Evolutionary conservation across 2,888 invertebrate genomes (phyloP).

Genomic region (Ligdia adustata): DNA sequence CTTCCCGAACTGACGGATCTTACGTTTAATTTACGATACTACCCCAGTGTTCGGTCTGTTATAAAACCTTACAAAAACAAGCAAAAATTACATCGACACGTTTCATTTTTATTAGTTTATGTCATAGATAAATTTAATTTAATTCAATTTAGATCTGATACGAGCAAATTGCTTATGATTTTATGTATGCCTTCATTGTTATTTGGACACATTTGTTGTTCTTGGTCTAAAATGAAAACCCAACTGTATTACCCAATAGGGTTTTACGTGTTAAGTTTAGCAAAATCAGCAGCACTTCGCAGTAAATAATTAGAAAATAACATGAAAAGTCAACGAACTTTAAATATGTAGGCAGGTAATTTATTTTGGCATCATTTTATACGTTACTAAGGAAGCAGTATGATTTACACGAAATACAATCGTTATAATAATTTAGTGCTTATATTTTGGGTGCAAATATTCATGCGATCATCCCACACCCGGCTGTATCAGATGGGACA

Average conservation of each 20-base stretch:
- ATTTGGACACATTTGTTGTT: neutral
- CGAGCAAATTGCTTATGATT: neutral
- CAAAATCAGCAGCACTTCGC: slow-evolving; percentile 6
- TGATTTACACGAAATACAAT: slow-evolving; percentile 56
- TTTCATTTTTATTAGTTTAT: slow-evolving; percentile 40
- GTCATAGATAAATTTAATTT: slow-evolving; percentile 17
- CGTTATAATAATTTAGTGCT: slow-evolving; percentile 55
- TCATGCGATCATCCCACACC: slow-evolving; percentile 58
- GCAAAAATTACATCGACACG: slow-evolving; percentile 71
- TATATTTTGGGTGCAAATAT: slow-evolving; percentile 64
- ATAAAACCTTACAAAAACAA: slow-evolving; percentile 79
- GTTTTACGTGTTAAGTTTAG: slow-evolving; percentile 7
- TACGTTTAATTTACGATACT: slow-evolving; percentile 80
- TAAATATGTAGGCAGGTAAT: slow-evolving; percentile 19
- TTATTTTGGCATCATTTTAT: slow-evolving; percentile 22
- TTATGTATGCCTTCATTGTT: neutral
- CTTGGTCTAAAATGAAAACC: neutral
- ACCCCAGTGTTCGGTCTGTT: slow-evolving; percentile 74
- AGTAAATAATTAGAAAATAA: slow-evolving; percentile 8
- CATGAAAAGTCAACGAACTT: slow-evolving; percentile 20
- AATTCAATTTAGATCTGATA: slow-evolving; percentile 3
- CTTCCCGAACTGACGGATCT: slow-evolving; percentile 83
- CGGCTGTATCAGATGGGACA: slow-evolving; percentile 54
- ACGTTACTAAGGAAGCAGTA: slow-evolving; percentile 31
- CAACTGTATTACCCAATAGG: slow-evolving; percentile 3